These are phyloP conservation scores for Perognathus longimembris DNA, from an alignment of 2,113 vertebrate species.

Conservation along the genomic window DNA sequence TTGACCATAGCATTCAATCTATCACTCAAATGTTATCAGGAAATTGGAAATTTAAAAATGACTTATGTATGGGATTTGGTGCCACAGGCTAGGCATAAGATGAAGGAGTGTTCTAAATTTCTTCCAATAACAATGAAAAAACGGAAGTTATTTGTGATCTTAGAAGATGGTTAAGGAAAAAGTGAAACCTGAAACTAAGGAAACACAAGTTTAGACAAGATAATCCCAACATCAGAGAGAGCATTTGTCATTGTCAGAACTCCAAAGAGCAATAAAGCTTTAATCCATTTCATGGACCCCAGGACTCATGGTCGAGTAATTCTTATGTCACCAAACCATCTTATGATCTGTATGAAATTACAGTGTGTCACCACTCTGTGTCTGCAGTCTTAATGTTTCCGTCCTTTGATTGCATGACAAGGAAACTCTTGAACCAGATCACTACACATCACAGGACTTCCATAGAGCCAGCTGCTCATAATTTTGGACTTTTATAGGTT, in stretches of 20 bases:
- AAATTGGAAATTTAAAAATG: slow-evolving; percentile 63
- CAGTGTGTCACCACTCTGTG: slow-evolving; percentile 77
- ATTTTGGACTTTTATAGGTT: slow-evolving; percentile 63
- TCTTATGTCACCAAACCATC: slow-evolving; percentile 79
- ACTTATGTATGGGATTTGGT: not conserved
- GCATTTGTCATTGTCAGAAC: slow-evolving; percentile 82
- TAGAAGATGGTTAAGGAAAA: slow-evolving; percentile 69
- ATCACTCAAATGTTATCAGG: slow-evolving; percentile 18
- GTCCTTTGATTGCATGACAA: slow-evolving; percentile 79
- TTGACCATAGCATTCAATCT: not conserved
- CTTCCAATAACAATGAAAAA: slow-evolving; percentile 62
- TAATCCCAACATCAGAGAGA: slow-evolving; percentile 80
- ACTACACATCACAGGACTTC: slow-evolving; percentile 54
- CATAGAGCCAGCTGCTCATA: slow-evolving; percentile 72
- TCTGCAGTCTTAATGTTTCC: slow-evolving; percentile 80
- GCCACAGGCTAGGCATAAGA: not conserved
- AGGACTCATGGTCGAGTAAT: slow-evolving; percentile 79
- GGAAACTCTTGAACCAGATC: slow-evolving; percentile 73
- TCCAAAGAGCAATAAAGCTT: slow-evolving; percentile 81
- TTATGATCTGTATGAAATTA: slow-evolving; percentile 81
- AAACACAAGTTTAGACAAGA: slow-evolving; percentile 82
- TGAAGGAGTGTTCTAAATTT: slow-evolving; percentile 26
- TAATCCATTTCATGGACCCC: slow-evolving; percentile 75
- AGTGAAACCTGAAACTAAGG: slow-evolving; percentile 79
- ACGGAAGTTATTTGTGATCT: slow-evolving; percentile 71